Evolutionary conservation across 2,888 invertebrate genomes (phyloP), one percentile per base, ranked within the genome.

Genomic region (Pegoplata infirma): DNA sequence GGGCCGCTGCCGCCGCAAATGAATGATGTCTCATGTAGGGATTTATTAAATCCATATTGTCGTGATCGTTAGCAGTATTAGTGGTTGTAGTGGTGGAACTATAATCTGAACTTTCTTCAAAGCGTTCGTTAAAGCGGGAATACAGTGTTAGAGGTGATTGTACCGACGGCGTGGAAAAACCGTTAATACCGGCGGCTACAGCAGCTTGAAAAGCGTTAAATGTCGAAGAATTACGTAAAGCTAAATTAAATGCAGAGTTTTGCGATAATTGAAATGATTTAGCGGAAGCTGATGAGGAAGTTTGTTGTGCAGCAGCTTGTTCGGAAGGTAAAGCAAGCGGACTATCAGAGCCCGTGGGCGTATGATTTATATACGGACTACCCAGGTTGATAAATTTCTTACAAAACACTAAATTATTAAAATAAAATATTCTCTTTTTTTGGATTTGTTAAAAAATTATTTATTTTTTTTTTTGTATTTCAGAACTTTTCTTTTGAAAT

Each of bases 321-420:
- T 76, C 66, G 59, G 72, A 56, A 40, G 25, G 32, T 8, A 64
- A 72, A 73, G 68, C 64, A 49, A 73, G 64, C 58, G 87, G 86
- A 85, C 87, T 88, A 82, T 88, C 88, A 58, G 84, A 84, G 88
- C 88, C 90, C 89, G 88, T 85, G 82, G 87, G 85, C 84, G 86
- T 85, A 72, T 82, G 75, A 72, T 84, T 85, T 81, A 89, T 84
- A 82, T 87, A 89, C 83, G 89, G 90, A 86, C 89, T 89, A 89
- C 89, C 89, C 89, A 89, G 89, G 86, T 87, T 89, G 86, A 83
- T 55, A n/a, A 1, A 58, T 47, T 53, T 12, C 5, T 23, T 21
- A 67, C n/a, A 40, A 10, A 66, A 25, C 40, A 19, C 8, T 36
- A 0, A 36, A 44, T 49, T 47, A 23, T 49, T 40, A 14, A 1